Conservation (phyloP, 2,797 vertebrate genomes). For the Falco cherrug region DNA sequence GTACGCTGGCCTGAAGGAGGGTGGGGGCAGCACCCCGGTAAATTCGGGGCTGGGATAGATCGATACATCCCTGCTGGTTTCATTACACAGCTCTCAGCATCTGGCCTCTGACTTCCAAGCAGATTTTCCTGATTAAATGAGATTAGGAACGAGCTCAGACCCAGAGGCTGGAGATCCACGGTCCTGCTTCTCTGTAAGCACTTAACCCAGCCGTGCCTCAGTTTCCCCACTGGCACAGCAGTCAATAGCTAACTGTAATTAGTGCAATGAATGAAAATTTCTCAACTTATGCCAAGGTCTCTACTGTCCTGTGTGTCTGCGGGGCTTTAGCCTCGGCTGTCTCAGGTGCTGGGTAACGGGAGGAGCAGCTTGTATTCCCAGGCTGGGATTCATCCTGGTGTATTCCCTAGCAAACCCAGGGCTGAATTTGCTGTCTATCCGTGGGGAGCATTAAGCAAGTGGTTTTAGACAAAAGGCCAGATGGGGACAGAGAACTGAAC, state of each 20-base stretch:
- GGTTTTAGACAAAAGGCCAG: accelerated
- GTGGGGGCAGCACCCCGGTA: not conserved
- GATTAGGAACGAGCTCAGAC: not conserved
- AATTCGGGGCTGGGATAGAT: not conserved
- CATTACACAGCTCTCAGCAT: accelerated
- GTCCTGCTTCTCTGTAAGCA: not conserved
- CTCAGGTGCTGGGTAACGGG: not conserved
- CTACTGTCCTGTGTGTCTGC: accelerated
- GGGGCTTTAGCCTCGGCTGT: not conserved
- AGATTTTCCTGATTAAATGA: not conserved
- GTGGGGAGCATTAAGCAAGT: not conserved
- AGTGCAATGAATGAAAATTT: not conserved
- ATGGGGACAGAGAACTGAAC: accelerated
- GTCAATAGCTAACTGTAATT: not conserved
- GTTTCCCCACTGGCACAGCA: not conserved
- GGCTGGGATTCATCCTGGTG: not conserved
- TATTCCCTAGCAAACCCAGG: not conserved
- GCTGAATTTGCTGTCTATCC: accelerated
- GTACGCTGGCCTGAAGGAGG: not conserved
- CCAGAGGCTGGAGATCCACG: not conserved
- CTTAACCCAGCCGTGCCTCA: not conserved
- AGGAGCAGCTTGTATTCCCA: accelerated
- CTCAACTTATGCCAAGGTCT: accelerated
- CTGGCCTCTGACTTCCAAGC: not conserved
- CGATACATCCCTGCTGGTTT: accelerated